Base-by-base conservation (phyloP, 2,888 invertebrate species). In the Pyralis farinalis region DNA sequence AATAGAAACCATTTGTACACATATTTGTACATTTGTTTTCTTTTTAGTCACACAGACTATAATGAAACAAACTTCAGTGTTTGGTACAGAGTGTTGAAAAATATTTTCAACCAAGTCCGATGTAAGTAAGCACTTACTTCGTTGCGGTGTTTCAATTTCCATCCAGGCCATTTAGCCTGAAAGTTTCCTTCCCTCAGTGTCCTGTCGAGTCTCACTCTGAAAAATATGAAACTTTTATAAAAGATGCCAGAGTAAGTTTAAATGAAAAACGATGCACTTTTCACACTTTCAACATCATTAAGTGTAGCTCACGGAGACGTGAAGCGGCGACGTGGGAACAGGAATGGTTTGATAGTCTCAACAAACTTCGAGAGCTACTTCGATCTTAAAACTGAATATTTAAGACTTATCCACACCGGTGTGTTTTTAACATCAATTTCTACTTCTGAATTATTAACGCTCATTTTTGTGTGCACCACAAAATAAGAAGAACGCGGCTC, bases 161-260 rank as follows among this genome's bases (percentile, higher is more conserved):
- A 65, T 75, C 63, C 74, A 64, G 67, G 66, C 69, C 75, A 74
- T 83, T 84, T 75, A 72, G 66, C 71, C 56, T 68, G 55, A 78
- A 80, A 84, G 71, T 78, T 79, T 73, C 53, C 68, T 63, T 70
- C 72, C 70, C 68, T 61, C 51, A 65, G 55, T 61, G 62, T 55
- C 54, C 40, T 61, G 62, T 55, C 54, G 41, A 59, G 51, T 55
- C 40, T 45, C 55, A 58, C 53, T 49, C 49, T 50, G 56, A 56
- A 69, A 64, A 63, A 60, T 51, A 59, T 63, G 54, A 62, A 65
- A 67, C 62, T 46, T 64, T 61, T 54, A 58, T 71, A 68, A 70
- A 62, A 70, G 60, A 68, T 59, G 55, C 54, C 53, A 51, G 37
- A 47, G 49, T 69, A 79, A 80, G 63, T 79, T 76, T 55, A 54